These are phyloP conservation scores for Graptemys geographica DNA, from an alignment of 2,797 vertebrate genomes.

Conservation along the genomic window DNA sequence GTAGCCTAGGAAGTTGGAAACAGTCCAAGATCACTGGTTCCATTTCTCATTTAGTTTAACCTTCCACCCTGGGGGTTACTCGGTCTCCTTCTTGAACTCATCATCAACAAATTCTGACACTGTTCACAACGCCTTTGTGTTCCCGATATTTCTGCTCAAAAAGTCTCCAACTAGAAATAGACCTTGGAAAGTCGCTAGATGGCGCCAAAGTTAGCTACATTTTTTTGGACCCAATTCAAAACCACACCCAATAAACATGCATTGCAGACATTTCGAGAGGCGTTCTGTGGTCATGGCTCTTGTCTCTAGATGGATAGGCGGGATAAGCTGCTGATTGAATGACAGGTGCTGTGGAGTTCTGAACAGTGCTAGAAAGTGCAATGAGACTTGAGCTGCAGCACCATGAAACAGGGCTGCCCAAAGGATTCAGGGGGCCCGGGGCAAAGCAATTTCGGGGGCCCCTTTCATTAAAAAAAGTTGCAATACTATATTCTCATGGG, in stretches of 20 bases:
- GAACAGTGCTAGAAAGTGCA: not conserved
- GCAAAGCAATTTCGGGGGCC: too few species aligned
- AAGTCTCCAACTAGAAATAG: not conserved
- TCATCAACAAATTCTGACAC: not conserved
- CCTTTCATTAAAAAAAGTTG: too few species aligned
- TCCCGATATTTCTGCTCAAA: not conserved
- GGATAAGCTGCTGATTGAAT: not conserved
- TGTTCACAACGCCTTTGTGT: not conserved
- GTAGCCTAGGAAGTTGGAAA: not conserved
- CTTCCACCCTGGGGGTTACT: not conserved
- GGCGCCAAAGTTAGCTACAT: constrained; percentile 55
- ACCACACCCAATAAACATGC: not conserved
- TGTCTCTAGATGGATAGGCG: not conserved
- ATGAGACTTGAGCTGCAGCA: not conserved
- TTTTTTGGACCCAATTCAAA: not conserved
- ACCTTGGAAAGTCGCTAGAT: constrained; percentile 52
- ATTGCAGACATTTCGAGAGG: not conserved
- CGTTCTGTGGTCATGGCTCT: not conserved
- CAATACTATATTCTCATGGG: too few species aligned
- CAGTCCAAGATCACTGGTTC: not conserved
- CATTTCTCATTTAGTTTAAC: not conserved
- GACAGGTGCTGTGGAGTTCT: not conserved
- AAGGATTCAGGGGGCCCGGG: too few species aligned
- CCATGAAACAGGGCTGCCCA: not conserved
- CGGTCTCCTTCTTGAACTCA: not conserved